Percentiles rank a stretch among this genome's conserved stretches.
Evolutionary conservation across 2,888 invertebrate genomes (phyloP).

Genomic region (Odontocolon sp.): DNA sequence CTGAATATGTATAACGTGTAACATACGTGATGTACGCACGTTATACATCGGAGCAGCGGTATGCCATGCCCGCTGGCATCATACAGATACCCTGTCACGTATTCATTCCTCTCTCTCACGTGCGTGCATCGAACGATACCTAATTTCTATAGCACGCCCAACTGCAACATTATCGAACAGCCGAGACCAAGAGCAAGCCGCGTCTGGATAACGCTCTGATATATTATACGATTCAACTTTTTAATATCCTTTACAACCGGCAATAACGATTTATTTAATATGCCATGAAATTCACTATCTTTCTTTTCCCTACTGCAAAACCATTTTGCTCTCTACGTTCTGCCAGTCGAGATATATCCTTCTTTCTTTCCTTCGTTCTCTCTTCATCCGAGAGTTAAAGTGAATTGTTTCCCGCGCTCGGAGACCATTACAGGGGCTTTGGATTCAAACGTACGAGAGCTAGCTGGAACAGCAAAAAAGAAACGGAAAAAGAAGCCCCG

Average conservation of each 20-base stretch:
- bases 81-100: neutral
- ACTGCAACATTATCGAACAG: constrained; percentile 5
- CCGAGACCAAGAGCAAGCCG: neutral
- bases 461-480: constrained; percentile 3
- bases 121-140: neutral
- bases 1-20: constrained; percentile 14
- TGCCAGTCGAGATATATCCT: too few relatives aligned
- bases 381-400: constrained; percentile 46
- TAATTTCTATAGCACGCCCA: neutral
- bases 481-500: neutral
- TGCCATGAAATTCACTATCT: constrained; percentile 54
- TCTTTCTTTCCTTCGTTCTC: constrained; percentile 20
- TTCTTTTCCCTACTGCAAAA: constrained; percentile 28
- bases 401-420: constrained; percentile 54
- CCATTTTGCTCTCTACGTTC: neutral
- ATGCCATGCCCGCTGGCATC: neutral
- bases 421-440: constrained; percentile 53
- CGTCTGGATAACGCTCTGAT: constrained; percentile 21
- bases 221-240: constrained; percentile 49
- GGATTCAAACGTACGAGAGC: constrained; percentile 44
- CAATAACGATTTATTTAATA: constrained; percentile 60
- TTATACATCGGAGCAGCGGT: neutral
- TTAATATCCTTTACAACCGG: constrained; percentile 59
- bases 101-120: neutral
- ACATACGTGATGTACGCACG: constrained; percentile 7